Conservation (phyloP, 2,113 vertebrate genomes). For the Tauraco erythrolophus region DNA sequence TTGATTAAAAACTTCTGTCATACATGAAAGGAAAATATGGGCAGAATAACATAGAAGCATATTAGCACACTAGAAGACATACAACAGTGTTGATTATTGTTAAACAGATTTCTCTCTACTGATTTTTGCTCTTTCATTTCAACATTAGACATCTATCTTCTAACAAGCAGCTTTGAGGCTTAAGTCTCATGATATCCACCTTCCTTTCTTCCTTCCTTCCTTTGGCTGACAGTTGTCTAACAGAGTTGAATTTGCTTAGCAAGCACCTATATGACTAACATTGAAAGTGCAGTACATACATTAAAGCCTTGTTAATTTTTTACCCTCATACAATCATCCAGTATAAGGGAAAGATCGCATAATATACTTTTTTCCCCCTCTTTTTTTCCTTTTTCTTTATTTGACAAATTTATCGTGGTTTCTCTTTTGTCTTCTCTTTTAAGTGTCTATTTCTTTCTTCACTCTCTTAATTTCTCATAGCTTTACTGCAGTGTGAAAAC, state of each 20-base stretch:
- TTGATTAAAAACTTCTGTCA: neutral
- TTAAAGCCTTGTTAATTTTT: neutral
- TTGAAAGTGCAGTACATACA: neutral
- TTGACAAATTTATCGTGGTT: neutral
- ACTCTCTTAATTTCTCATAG: neutral
- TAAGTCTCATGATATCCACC: neutral
- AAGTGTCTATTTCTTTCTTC: neutral
- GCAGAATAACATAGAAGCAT: neutral
- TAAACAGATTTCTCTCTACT: neutral
- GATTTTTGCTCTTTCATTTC: neutral
- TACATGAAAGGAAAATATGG: neutral
- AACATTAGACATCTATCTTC: neutral
- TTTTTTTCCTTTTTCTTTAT: too few species aligned
- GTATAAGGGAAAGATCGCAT: neutral
- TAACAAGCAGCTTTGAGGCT: neutral
- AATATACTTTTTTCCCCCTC: accelerated
- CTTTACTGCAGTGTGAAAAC: neutral
- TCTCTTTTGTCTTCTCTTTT: neutral
- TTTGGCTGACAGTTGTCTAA: neutral
- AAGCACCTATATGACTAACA: neutral
- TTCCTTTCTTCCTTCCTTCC: neutral
- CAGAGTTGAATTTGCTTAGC: neutral
- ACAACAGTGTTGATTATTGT: neutral
- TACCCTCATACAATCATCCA: accelerated
- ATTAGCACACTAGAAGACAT: neutral